A percentile compares a stretch with the other conserved stretches of the same genome.
Conservation (phyloP, 2,797 vertebrate species). For the Ctenochaetus hawaiiensis region DNA sequence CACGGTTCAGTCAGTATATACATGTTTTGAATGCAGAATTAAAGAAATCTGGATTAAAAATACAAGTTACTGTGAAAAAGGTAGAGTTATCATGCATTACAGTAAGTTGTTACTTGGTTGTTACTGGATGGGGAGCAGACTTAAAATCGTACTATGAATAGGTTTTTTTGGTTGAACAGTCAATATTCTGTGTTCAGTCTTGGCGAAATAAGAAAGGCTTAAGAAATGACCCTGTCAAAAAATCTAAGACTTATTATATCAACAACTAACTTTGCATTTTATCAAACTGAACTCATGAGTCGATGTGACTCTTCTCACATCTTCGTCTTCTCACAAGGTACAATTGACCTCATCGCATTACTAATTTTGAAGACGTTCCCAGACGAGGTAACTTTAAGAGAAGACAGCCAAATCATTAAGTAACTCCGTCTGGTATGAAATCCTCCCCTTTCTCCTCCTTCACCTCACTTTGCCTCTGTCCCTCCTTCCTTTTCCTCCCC, state of each 20-base stretch:
- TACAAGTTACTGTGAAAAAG: background rate
- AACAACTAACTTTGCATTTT: background rate
- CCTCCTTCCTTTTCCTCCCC: background rate
- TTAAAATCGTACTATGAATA: too few relatives aligned
- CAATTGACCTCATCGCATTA: conserved; percentile 21
- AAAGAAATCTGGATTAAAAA: background rate
- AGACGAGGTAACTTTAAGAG: conserved; percentile 16
- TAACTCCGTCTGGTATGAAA: conserved; percentile 38
- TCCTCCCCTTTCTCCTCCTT: conserved; percentile 16
- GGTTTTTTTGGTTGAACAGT: too few relatives aligned
- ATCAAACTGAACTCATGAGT: background rate
- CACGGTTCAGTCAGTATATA: background rate
- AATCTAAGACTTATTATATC: background rate
- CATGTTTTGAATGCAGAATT: background rate
- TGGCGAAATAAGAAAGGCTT: background rate
- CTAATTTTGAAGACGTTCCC: conserved; percentile 26
- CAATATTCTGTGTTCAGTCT: background rate
- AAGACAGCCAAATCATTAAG: conserved; percentile 25
- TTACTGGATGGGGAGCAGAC: too few relatives aligned
- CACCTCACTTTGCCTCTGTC: background rate
- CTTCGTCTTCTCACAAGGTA: background rate
- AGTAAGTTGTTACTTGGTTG: background rate
- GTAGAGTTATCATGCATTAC: too few relatives aligned
- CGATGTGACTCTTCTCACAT: background rate
- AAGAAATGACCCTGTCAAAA: background rate